A percentile compares a stretch with the other conserved stretches of the same genome.
Conservation (phyloP, 2,797 vertebrate genomes). For the Numenius phaeopus region DNA sequence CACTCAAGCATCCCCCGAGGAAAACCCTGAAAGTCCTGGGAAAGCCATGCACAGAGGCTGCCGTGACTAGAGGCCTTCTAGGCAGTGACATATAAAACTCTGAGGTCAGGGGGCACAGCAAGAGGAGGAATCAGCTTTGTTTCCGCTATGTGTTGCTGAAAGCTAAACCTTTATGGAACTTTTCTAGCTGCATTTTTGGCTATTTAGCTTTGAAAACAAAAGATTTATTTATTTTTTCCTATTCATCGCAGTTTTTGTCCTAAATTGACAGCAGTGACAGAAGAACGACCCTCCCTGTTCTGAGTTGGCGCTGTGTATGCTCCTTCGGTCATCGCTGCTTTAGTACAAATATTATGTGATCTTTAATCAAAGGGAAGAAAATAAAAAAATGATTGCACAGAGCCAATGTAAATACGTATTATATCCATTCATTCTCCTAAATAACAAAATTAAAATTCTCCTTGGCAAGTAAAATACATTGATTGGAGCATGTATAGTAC, state of each 20-base stretch:
- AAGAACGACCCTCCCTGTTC: slow-evolving; percentile 52
- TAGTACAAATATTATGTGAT: slow-evolving; percentile 63
- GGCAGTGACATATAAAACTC: slow-evolving; percentile 75
- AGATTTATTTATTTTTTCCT: slow-evolving; percentile 75
- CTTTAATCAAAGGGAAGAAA: slow-evolving; percentile 36
- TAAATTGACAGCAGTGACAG: slow-evolving; percentile 70
- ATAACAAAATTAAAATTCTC: slow-evolving; percentile 24
- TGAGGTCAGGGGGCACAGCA: slow-evolving; percentile 80
- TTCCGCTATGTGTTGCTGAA: slow-evolving; percentile 76
- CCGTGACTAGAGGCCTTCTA: slow-evolving; percentile 71
- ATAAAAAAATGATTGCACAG: not conserved
- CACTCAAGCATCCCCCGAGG: slow-evolving; percentile 61
- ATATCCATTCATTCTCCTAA: slow-evolving; percentile 11
- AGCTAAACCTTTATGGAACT: slow-evolving; percentile 80
- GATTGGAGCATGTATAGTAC: not conserved
- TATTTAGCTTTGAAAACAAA: slow-evolving; percentile 84
- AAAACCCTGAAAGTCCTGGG: slow-evolving; percentile 77
- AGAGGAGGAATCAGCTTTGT: slow-evolving; percentile 82
- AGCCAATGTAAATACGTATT: slow-evolving; percentile 15
- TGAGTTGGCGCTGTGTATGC: slow-evolving; percentile 27
- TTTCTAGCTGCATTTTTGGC: slow-evolving; percentile 80
- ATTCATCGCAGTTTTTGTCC: slow-evolving; percentile 74
- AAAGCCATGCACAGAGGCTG: slow-evolving; percentile 71
- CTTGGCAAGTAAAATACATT: slow-evolving; percentile 10
- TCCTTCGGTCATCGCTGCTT: not conserved